Conservation (phyloP, 1,140 invertebrate genomes). For the Drosophila tani region DNA sequence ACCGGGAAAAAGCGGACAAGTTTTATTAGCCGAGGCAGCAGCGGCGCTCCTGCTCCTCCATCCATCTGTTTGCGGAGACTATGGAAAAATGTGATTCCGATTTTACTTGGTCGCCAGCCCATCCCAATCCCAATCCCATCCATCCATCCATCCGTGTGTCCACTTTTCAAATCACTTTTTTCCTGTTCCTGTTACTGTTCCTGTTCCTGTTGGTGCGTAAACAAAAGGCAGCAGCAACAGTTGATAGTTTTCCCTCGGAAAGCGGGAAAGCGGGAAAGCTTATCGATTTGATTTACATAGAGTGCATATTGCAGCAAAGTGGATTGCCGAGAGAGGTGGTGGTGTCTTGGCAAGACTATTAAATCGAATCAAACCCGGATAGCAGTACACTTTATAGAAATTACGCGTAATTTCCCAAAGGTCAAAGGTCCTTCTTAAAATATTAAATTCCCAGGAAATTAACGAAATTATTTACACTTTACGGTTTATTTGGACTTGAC, state of each 20-base stretch:
- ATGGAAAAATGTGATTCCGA: constrained; percentile 59
- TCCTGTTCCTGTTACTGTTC: constrained; percentile 1
- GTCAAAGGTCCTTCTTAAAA: no score
- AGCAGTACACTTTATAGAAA: no score
- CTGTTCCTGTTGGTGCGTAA: constrained; percentile 27
- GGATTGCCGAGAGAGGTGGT: not conserved
- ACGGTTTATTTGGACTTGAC: not conserved
- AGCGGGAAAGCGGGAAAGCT: not conserved
- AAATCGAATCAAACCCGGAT: not conserved
- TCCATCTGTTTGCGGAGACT: constrained; percentile 62
- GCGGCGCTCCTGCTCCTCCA: not conserved
- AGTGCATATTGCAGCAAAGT: not conserved
- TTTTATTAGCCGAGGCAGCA: constrained; percentile 68
- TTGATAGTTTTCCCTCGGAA: constrained; percentile 6
- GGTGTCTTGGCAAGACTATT: not conserved
- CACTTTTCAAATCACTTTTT: constrained; percentile 38
- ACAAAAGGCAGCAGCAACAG: constrained; percentile 37
- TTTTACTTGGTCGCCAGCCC: constrained; percentile 30
- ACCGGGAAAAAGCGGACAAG: constrained; percentile 66
- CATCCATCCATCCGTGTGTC: constrained; percentile 21
- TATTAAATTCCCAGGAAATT: no score
- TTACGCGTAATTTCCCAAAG: no score
- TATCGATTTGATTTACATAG: constrained; percentile 30
- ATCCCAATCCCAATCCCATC: not conserved
- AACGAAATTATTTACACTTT: not conserved